Base-by-base conservation (phyloP, 2,888 invertebrate species). In the Xestia ashworthii region DNA sequence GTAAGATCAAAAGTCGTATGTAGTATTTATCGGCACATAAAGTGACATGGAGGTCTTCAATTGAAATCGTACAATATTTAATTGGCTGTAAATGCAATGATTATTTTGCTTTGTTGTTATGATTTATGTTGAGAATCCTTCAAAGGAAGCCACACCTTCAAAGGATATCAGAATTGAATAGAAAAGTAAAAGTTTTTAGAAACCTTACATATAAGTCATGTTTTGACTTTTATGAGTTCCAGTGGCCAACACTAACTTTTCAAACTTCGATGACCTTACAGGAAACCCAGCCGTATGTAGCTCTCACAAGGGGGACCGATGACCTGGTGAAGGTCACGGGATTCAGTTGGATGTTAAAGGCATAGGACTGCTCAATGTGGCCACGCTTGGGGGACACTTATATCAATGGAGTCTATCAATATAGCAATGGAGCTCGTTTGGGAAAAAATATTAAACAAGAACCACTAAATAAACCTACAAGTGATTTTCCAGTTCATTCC, bases 1-100 rank as follows among this genome's bases (percentile, higher is more conserved):
- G 75, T n/a, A 55, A 82, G 82, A 78, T 85, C 69, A 84, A 84
- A 82, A 48, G 81, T 81, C 76, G 12, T 68, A 68, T 74, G 22
- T 41, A 62, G 53, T 81, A 71, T 81, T 81, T 81, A 83, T 85
- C 69, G 84, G 76, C 74, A 85, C 75, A 81, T 78, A 62, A 77
- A 74, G 22, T 80, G 79, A 74, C 73, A 69, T 64, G 14, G 9
- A 53, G 66, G 41, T 71, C 74, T 62, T 78, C 71, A 85, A 85
- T 83, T 83, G 83, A 82, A 74, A 74, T 71, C 46, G 66, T 74
- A 44, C 64, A 53, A 76, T 72, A 68, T 81, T 83, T 71, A 71
- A 85, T 85, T 83, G 69, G 38, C 50, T 74, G 85, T 85, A 73
- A 76, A 66, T 58, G 67, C 12, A 46, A 32, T 64, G 58, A 38